phyloP scores from a whole-genome alignment of 2,113 vertebrate genomes.

The Oenanthe melanoleuca region DNA sequence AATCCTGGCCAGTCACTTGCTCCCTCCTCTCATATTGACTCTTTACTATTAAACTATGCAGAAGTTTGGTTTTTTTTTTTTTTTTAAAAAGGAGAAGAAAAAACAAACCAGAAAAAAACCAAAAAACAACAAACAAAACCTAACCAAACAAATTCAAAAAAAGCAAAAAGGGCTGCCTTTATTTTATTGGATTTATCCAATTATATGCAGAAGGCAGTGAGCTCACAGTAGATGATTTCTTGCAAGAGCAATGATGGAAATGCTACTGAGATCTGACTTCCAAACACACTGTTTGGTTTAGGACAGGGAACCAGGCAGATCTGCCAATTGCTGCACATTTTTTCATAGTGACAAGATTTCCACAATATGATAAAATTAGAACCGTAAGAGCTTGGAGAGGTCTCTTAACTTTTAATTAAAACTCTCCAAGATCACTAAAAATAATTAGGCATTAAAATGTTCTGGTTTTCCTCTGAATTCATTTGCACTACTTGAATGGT shows the following conservation, averaged over 20 bases:
- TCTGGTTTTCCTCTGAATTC: conserved; percentile 81
- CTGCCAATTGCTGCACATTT: conserved; percentile 68
- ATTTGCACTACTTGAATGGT: conserved; percentile 66
- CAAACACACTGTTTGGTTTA: conserved; percentile 45
- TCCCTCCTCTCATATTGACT: not conserved
- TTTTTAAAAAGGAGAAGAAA: too few relatives aligned
- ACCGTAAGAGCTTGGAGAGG: conserved; percentile 79
- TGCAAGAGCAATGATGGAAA: not conserved
- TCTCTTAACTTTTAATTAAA: conserved; percentile 85
- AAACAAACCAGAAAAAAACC: too few relatives aligned
- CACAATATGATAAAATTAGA: conserved; percentile 78
- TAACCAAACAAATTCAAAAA: not conserved
- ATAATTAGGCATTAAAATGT: conserved; percentile 80
- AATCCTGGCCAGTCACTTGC: not conserved
- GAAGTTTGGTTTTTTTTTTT: not conserved
- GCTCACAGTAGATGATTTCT: not conserved
- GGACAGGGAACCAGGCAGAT: conserved; percentile 48
- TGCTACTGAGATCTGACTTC: not conserved
- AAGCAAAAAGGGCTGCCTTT: not conserved
- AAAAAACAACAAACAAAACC: not conserved
- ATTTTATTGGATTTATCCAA: not conserved
- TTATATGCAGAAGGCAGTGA: not conserved
- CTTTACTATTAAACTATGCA: not conserved
- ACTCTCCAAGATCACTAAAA: conserved; percentile 81
- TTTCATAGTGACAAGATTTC: conserved; percentile 67